Base-by-base conservation (phyloP, 2,797 vertebrate species). In the Mormyrus hasselquistii region DNA sequence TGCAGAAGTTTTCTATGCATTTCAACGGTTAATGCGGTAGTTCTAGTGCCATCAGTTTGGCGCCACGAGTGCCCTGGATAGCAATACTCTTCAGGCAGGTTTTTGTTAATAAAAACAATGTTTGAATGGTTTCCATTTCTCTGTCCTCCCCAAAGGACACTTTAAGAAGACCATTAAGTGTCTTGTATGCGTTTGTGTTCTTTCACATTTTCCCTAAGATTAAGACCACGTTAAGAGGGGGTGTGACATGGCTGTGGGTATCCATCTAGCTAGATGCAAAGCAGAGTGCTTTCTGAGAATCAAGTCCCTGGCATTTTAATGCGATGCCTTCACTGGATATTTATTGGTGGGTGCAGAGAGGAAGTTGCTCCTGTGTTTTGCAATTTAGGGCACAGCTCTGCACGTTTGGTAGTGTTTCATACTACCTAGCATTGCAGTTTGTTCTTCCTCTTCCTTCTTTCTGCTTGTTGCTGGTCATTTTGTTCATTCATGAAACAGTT, bases 261-360 rank as follows among this genome's bases (percentile, higher is more conserved):
- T 89, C 38, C 59, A 34, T 86, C 44, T 89, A 69, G 29, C 38
- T 69, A 38, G 38, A 88, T 38, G n/a, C 59, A n/a, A 89, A 89
- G 62, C 62, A 19, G 59, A 85, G 88, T 52, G 41, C 57, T 73
- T 89, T 86, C 57, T 85, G 38, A 22, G 29, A 34, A 69, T 73
- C 57, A 47, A 86, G 85, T 50, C 25, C 25, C 22, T 47, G 83
- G 22, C 44, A 34, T 50, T 88, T 89, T 89, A 84, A 29, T 29
- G 16, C 22, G 4, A 65, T 65, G 29, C 38, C 49, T 86, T 85
- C 22, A 19, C 49, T 53, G 79, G 14, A 85, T 65, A 86, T 62
- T 86, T 69, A 89, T 14, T 47, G 88, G 82, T 82, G 82, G 86
- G 44, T 86, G 69, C 25, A 69, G 57, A 84, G 85, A 86, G 83